Conservation (phyloP, 2,113 vertebrate genomes). For the Origma solitaria region DNA sequence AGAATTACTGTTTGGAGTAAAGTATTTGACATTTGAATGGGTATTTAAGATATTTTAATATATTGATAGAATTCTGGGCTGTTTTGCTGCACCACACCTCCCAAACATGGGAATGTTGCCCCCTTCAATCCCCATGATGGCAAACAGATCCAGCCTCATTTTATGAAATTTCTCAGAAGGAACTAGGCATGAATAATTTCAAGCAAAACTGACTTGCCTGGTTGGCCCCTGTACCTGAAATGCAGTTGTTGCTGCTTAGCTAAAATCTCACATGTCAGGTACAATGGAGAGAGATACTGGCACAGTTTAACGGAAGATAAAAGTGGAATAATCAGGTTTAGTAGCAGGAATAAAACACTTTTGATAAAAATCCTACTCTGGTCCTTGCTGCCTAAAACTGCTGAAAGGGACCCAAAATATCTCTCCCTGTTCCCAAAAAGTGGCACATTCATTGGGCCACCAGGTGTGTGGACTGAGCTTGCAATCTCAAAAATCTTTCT, state of each 20-base stretch:
- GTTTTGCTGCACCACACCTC: not conserved
- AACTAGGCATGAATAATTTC: not conserved
- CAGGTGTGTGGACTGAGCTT: not conserved
- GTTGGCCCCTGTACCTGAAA: not conserved
- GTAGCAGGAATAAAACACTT: not conserved
- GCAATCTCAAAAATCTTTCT: not conserved
- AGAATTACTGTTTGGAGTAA: conserved; percentile 26
- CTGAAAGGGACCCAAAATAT: not conserved
- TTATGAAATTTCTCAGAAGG: not conserved
- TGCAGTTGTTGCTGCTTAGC: not conserved
- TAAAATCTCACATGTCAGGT: not conserved
- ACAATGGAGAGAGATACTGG: not conserved
- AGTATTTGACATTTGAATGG: conserved; percentile 51
- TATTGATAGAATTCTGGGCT: not conserved
- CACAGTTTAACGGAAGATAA: not conserved
- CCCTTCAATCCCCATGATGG: not conserved
- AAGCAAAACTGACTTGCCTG: not conserved
- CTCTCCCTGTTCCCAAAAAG: not conserved
- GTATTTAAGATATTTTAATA: conserved; percentile 36
- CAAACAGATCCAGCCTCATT: not conserved
- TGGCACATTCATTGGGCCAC: not conserved
- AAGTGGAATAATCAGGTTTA: not conserved
- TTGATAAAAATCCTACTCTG: not conserved
- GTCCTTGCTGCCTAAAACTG: not conserved
- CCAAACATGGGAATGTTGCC: not conserved